A percentile compares a stretch with the other conserved stretches of the same genome.
Conservation (phyloP, 1,140 invertebrate species). For the Drosophila willistoni region DNA sequence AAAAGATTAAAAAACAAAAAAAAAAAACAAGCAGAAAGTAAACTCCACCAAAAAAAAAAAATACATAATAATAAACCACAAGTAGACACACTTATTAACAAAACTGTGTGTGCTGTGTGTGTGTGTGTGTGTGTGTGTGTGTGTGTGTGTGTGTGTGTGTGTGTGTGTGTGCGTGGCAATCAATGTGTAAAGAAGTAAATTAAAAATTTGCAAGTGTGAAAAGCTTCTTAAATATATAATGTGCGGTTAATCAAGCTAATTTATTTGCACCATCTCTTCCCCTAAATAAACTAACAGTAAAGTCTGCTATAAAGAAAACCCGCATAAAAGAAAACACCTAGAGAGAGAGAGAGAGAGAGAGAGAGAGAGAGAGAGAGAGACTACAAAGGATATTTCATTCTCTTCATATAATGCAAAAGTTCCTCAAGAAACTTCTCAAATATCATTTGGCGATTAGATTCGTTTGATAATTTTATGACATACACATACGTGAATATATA, state of each 20-base stretch:
- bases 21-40: neutral
- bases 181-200: neutral
- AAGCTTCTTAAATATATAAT: conserved; percentile 4
- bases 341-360: no score
- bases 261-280: neutral
- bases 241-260: conserved; percentile 12
- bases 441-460: no score
- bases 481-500: no score
- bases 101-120: neutral
- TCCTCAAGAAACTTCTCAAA: no score
- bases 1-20: conserved; percentile 20
- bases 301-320: no score
- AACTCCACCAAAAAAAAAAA: neutral
- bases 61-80: neutral
- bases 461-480: no score
- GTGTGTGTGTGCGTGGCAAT: neutral
- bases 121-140: neutral
- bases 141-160: neutral
- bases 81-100: conserved; percentile 7
- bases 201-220: conserved; percentile 9
- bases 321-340: no score
- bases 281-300: no score
- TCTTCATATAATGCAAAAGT: no score
- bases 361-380: no score
- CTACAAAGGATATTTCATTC: no score